Evolutionary conservation across 35 echinoderm and acorn worm species (phyloP), one percentile per base, ranked within the genome.

Genomic region (Eucidaris tribuloides): DNA sequence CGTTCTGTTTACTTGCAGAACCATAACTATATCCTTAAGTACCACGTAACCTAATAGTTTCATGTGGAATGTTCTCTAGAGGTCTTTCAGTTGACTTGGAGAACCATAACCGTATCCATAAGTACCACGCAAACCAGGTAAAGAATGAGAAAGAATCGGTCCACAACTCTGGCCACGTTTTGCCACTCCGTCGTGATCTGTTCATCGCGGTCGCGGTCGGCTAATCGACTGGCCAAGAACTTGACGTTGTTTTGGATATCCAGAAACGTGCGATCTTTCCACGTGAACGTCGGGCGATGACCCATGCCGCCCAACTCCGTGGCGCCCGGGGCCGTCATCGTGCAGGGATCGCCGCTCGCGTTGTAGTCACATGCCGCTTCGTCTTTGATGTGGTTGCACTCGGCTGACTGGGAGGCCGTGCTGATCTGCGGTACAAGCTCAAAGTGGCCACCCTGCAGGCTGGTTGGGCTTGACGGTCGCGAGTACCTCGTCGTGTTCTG

Each of bases 121-220:
- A 87, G 78, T 17, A 98, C 45, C 13, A 92, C 91, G 37, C 95
- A 98, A n/a, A 93, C 55, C 2, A 99, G 24, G 79, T 99, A 99
- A n/a, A 90, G 86, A 23, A 87, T 84, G 25, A 99, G 42, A 62
- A 99, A 99, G 79, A 99, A 93, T 5, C 96, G 77, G 77, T 99
- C 96, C 38, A 92, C 82, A 7, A 99, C 90, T 46, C 89, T 99
- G 17, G 96, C 96, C 2, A 97, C 89, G 29, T 84, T 72, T 60
- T 92, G 94, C 94, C 94, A 97, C 45, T 97, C 94, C 7, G 82
- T 84, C 28, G 76, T 89, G 39, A 88, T 81, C 31, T 97, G 76
- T 46, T 91, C 89, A 1, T 92, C 85, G 7, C 79, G 46, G 48
- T 92, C 94, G 46, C 88, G 85, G 42, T 89, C 89, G 77, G 86